Base-by-base conservation (phyloP, 1,140 invertebrate species). In the Probaryconus sp. region DNA sequence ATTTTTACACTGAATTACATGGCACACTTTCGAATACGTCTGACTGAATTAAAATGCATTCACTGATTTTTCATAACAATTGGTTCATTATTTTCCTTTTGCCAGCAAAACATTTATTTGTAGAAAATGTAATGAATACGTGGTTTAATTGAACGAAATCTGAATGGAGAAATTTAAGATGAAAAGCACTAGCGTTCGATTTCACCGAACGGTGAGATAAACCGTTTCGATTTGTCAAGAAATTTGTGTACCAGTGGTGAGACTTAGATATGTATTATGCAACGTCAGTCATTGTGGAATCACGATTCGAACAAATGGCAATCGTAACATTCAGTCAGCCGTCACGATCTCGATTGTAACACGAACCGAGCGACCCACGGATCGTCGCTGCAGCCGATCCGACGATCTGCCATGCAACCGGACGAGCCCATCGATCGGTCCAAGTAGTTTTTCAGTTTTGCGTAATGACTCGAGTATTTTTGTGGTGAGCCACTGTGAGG, bases 401-500 rank as follows among this genome's bases (percentile, higher is more conserved):
- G 9, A 33, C 47, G 58, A 53, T 65, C 55, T 38, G 42, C 63
- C 65, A 33, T 69, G 67, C 56, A 56, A 67, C 56, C 55, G 51
- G 55, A 67, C 42, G 55, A 67, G 51, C 38, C 50, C 37, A 67
- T 67, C 63, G 35, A 55, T 50, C 56, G 48, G 67, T 35, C 55
- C 47, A 70, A 55, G 56, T 61, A 51, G 40, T 70, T 70, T 70
- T 61, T 70, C 58, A 70, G 47, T 55, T 70, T 61, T 70, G 48
- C 56, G 56, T 70, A 70, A 70, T 70, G 67, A 48, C 26, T 33
- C 7, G 14, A 33, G 24, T 4, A 61, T 48, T 70, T 70, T 70
- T 40, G 14, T 42, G 45, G 31, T 9, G 1, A 40, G 5, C 28
- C 43, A 43, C 10, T 33, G 30, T 45, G 38, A 43, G 6, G 42